phyloP scores from a whole-genome alignment of 2,888 invertebrate genomes.

The Melangyna quadrimaculata region DNA sequence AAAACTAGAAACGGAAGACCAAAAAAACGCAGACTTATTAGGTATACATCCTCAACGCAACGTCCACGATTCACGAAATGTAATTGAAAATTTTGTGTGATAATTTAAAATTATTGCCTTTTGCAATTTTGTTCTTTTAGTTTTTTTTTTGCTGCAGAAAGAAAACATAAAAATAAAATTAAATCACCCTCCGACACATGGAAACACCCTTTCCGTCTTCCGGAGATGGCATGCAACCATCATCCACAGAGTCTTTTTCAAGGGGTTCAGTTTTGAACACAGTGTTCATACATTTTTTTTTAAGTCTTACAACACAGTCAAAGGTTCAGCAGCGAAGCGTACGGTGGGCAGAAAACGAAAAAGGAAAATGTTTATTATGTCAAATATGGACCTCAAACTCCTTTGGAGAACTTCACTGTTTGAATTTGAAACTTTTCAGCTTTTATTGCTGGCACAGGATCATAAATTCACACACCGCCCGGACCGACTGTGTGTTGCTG shows the following conservation, averaged over 20 bases:
- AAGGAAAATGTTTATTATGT: constrained; percentile 69
- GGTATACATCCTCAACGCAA: constrained; percentile 28
- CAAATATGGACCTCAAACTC: constrained; percentile 3
- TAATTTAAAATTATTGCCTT: constrained; percentile 74
- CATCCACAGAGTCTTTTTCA: background rate
- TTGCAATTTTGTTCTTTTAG: constrained; percentile 41
- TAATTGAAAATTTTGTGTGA: constrained; percentile 69
- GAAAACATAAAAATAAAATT: constrained; percentile 74
- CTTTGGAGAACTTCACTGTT: constrained; percentile 11
- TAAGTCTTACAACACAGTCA: constrained; percentile 56
- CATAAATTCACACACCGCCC: constrained; percentile 73
- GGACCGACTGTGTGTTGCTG: constrained; percentile 58
- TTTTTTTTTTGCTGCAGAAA: constrained; percentile 26
- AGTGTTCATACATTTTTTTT: constrained; percentile 35
- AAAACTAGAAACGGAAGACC: constrained; percentile 12
- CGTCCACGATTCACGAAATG: constrained; percentile 35
- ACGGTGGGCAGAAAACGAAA: background rate
- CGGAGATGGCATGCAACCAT: constrained; percentile 58
- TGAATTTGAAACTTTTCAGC: constrained; percentile 58
- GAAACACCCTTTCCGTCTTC: constrained; percentile 70
- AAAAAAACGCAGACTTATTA: constrained; percentile 55
- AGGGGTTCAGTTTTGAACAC: constrained; percentile 43
- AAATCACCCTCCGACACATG: constrained; percentile 72
- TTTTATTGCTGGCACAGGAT: constrained; percentile 67
- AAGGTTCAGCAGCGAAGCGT: background rate